Evolutionary conservation across 1,140 invertebrate genomes (phyloP).

Genomic region (Plectrocnemia conspersa): DNA sequence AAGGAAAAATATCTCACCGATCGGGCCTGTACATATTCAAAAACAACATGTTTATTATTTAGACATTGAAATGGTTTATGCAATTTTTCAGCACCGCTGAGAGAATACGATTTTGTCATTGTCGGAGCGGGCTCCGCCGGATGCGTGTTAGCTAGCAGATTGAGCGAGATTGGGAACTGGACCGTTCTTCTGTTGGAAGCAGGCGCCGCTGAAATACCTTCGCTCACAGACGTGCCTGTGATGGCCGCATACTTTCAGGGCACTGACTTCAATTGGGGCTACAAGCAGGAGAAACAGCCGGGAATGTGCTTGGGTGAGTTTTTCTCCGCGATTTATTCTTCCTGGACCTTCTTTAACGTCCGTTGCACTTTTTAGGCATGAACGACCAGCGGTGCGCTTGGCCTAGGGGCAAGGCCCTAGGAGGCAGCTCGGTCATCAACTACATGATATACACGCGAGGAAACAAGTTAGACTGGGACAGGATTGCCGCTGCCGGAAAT

Average conservation of each 20-base stretch:
- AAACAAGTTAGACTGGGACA: conserved; percentile 68
- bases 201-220: conserved; percentile 50
- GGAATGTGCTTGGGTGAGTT: conserved; percentile 50
- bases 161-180: conserved; percentile 52
- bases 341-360: conserved; percentile 39
- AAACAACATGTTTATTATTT: too few species aligned
- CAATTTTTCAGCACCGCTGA: too few species aligned
- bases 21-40: too few species aligned
- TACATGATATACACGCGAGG: conserved; percentile 88
- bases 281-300: conserved; percentile 56
- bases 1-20: too few species aligned
- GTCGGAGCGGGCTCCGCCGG: conserved; percentile 76
- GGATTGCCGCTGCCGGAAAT: conserved; percentile 66
- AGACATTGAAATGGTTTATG: too few species aligned
- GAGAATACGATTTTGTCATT: conserved; percentile 76
- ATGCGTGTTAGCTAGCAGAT: conserved; percentile 75
- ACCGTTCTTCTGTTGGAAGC: conserved; percentile 55
- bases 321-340: conserved; percentile 4
- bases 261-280: conserved; percentile 63
- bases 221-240: conserved; percentile 59
- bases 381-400: conserved; percentile 51
- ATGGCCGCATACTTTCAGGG: conserved; percentile 51
- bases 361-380: conserved; percentile 44
- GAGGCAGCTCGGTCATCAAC: conserved; percentile 76
- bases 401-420: conserved; percentile 61